Evolutionary conservation across 2,113 vertebrate genomes (phyloP).

Genomic region (Columba janthina): DNA sequence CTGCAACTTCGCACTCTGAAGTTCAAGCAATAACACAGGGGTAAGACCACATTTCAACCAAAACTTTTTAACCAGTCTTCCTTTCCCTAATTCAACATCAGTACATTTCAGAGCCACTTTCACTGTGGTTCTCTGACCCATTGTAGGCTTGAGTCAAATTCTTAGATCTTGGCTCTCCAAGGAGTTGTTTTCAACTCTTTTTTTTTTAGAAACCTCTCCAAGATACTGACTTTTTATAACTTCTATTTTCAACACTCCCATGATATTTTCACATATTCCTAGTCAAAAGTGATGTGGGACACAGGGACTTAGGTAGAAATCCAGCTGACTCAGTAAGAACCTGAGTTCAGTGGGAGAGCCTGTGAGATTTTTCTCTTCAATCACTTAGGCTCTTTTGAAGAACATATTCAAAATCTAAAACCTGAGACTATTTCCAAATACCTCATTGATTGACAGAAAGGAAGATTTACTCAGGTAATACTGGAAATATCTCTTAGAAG

Average conservation of each 20-base stretch:
- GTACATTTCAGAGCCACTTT: not conserved
- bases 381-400: not conserved
- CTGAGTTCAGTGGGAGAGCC: not conserved
- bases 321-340: not conserved
- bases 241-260: not conserved
- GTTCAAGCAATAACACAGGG: not conserved
- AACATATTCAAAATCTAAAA: not conserved
- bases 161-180: not conserved
- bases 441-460: not conserved
- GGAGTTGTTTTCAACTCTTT: not conserved
- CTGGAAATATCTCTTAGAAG: not conserved
- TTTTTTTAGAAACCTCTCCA: not conserved
- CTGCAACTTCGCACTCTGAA: not conserved
- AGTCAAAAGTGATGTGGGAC: not conserved
- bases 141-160: not conserved
- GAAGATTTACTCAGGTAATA: not conserved
- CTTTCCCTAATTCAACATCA: not conserved
- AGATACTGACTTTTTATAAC: not conserved
- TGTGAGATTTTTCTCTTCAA: not conserved
- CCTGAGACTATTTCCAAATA: not conserved
- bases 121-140: not conserved
- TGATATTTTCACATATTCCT: not conserved
- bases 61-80: not conserved
- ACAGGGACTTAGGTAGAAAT: not conserved
- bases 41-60: not conserved